phyloP scores from a whole-genome alignment of 2,797 vertebrate species.

The Silurus aristotelis region DNA sequence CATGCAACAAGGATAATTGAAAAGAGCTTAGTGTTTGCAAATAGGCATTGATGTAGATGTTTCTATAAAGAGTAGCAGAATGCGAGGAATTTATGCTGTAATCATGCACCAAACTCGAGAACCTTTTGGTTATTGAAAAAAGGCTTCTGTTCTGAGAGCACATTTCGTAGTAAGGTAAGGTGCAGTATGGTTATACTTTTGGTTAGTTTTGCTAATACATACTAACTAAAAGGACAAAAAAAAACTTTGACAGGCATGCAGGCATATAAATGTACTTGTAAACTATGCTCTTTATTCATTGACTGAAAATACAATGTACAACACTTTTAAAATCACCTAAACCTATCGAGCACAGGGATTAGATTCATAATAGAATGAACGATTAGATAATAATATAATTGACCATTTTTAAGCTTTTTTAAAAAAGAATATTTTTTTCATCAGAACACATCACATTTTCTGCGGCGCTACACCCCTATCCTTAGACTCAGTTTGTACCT shows the following conservation, averaged over 20 bases:
- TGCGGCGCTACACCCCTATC: neutral
- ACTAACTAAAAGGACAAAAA: neutral
- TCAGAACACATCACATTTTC: neutral
- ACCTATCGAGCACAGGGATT: neutral
- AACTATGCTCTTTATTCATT: neutral
- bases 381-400: neutral
- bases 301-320: neutral
- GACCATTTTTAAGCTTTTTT: neutral
- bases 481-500: neutral
- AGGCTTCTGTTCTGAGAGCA: neutral
- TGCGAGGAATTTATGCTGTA: neutral
- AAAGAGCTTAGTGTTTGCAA: neutral
- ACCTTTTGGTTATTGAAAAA: neutral
- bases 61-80: neutral
- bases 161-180: neutral
- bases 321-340: neutral
- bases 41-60: neutral
- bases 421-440: neutral
- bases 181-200: too few species aligned
- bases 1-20: neutral
- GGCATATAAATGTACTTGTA: neutral
- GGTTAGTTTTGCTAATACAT: neutral
- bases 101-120: neutral
- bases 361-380: neutral
- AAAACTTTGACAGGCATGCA: neutral